Evolutionary conservation across 1,140 invertebrate species (phyloP).

Genomic region (Eulimnadia texana): DNA sequence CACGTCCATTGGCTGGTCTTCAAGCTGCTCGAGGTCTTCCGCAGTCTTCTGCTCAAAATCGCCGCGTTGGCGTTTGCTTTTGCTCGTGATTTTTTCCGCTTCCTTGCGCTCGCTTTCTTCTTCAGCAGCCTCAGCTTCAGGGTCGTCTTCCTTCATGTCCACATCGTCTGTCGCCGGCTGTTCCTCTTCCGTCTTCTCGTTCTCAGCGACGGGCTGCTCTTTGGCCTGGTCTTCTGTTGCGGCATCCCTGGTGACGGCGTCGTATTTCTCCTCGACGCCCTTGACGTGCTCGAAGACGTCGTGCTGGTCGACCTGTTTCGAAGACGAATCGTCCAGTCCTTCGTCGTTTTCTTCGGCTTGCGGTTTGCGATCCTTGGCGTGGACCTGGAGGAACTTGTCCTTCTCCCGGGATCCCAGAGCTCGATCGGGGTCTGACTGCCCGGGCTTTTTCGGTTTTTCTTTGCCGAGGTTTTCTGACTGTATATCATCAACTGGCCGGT

Average conservation of each 20-base stretch:
- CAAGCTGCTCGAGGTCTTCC: constrained; percentile 17
- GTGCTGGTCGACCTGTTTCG: constrained; percentile 16
- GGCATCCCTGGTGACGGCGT: constrained; percentile 39
- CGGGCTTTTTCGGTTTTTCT: constrained; percentile 20
- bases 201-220: constrained; percentile 47
- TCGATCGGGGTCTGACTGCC: constrained; percentile 18
- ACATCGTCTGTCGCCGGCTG: constrained; percentile 28
- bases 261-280: constrained; percentile 23
- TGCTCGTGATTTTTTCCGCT: constrained; percentile 20
- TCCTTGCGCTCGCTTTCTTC: constrained; percentile 16
- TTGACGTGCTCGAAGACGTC: constrained; percentile 15
- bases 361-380: constrained; percentile 13
- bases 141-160: constrained; percentile 22
- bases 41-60: constrained; percentile 19
- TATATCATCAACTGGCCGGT: constrained; percentile 17
- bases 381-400: constrained; percentile 2
- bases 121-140: constrained; percentile 18
- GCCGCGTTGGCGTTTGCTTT: constrained; percentile 4
- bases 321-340: too few relatives aligned
- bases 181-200: constrained; percentile 39
- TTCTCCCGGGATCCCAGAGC: constrained; percentile 5
- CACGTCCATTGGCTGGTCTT: constrained; percentile 39
- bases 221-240: constrained; percentile 60
- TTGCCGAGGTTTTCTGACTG: constrained; percentile 19
- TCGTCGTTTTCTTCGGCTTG: constrained; percentile 26